phyloP scores from a whole-genome alignment of 1,140 invertebrate genomes.

The Polypedilum pembai region DNA sequence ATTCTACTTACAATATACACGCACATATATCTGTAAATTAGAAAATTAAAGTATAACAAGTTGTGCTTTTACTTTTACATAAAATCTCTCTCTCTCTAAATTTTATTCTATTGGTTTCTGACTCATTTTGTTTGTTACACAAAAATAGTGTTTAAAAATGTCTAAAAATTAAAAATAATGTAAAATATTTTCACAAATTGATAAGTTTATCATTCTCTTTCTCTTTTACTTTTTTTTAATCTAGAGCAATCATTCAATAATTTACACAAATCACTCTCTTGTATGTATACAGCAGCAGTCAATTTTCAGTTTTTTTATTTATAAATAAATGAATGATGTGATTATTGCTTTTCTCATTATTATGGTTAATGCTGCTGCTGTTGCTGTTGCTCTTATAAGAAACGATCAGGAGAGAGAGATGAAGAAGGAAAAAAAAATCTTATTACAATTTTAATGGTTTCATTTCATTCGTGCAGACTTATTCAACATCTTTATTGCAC shows the following conservation, averaged over 20 bases:
- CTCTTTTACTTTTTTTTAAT: no score
- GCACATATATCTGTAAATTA: neutral
- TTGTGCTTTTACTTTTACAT: neutral
- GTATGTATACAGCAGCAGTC: neutral
- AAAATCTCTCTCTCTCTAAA: neutral
- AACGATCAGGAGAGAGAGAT: neutral
- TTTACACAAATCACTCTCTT: conserved; percentile 11
- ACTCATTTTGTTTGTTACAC: neutral
- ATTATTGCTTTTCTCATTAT: neutral
- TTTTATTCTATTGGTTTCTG: conserved; percentile 15
- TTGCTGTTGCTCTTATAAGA: neutral
- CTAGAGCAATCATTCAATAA: neutral
- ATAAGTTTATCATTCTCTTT: no score
- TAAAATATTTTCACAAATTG: neutral
- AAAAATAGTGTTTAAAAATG: conserved; percentile 15
- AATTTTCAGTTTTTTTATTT: neutral
- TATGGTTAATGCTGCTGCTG: neutral
- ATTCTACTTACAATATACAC: neutral
- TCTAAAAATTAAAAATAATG: neutral
- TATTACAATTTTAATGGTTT: conserved; percentile 22
- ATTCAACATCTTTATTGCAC: conserved; percentile 28
- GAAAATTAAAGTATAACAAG: neutral
- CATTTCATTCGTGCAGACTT: conserved; percentile 20
- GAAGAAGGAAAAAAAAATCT: neutral
- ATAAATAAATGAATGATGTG: conserved; percentile 2